phyloP scores from a whole-genome alignment of 2,888 invertebrate species.

The Dryadula phaetusa region DNA sequence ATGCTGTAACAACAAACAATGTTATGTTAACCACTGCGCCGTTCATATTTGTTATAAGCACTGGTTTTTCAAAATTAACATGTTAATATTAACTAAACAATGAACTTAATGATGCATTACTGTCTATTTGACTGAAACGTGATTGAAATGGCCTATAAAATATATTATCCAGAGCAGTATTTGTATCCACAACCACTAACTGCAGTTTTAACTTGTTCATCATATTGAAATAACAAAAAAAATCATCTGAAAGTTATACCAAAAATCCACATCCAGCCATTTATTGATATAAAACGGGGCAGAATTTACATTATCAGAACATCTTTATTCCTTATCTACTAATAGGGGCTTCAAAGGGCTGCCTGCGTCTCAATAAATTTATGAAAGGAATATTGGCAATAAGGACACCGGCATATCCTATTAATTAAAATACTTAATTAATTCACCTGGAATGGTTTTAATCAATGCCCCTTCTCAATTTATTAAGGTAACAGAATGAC shows the following conservation, averaged over 20 bases:
- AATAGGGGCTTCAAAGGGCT: slow-evolving; percentile 70
- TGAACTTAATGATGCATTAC: too few relatives aligned
- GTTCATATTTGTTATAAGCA: background rate
- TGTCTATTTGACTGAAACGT: too few relatives aligned
- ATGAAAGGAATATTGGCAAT: slow-evolving; percentile 84
- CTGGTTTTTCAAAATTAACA: background rate
- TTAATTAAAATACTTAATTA: slow-evolving; percentile 85
- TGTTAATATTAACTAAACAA: background rate
- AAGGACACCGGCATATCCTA: slow-evolving; percentile 81
- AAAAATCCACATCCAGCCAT: slow-evolving; percentile 13
- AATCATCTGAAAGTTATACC: background rate
- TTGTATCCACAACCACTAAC: background rate
- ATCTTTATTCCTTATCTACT: slow-evolving; percentile 75
- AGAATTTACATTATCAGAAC: slow-evolving; percentile 63
- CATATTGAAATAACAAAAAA: background rate
- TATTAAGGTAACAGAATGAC: slow-evolving; percentile 75
- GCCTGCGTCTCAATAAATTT: slow-evolving; percentile 83
- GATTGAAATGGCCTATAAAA: too few relatives aligned
- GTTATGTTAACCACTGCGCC: slow-evolving; percentile 24
- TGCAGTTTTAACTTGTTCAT: background rate
- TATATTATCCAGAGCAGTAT: background rate
- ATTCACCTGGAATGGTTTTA: slow-evolving; percentile 84
- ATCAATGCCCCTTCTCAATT: slow-evolving; percentile 81
- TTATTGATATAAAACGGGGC: slow-evolving; percentile 41
- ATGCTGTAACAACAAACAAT: slow-evolving; percentile 78